These are phyloP conservation scores for Zonotrichia leucophrys DNA, from an alignment of 2,113 vertebrate species.

Conservation along the genomic window DNA sequence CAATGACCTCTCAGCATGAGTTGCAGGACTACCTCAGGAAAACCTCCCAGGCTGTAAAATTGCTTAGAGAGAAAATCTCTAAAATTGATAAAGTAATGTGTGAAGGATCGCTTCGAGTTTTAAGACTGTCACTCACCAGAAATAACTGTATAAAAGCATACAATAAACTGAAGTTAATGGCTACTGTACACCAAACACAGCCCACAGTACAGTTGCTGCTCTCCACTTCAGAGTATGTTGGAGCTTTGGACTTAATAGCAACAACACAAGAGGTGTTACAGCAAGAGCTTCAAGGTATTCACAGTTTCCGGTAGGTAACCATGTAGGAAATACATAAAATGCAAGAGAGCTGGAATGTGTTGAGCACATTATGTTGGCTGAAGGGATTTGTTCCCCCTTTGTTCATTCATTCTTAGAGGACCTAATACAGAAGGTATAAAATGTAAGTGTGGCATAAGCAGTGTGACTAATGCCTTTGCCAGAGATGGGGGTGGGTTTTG, in stretches of 20 bases:
- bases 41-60: slow-evolving; percentile 89
- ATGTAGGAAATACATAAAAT: neutral
- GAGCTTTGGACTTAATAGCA: slow-evolving; percentile 95
- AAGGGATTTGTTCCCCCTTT: neutral
- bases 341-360: neutral
- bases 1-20: slow-evolving; percentile 98
- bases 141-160: slow-evolving; percentile 92
- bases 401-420: neutral
- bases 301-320: slow-evolving; percentile 89
- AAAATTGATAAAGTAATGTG: slow-evolving; percentile 91
- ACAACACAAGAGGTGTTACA: slow-evolving; percentile 97
- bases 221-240: slow-evolving; percentile 94
- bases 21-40: slow-evolving; percentile 96
- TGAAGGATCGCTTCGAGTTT: slow-evolving; percentile 86
- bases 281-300: slow-evolving; percentile 96
- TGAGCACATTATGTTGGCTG: neutral
- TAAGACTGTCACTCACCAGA: slow-evolving; percentile 86
- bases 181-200: slow-evolving; percentile 98
- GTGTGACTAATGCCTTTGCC: neutral
- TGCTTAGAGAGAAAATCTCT: slow-evolving; percentile 88
- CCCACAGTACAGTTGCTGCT: slow-evolving; percentile 96
- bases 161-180: slow-evolving; percentile 96
- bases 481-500: neutral
- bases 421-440: neutral
- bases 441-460: neutral